Evolutionary conservation across 2,888 invertebrate genomes (phyloP).

Genomic region (Rugalucina vietnamica): DNA sequence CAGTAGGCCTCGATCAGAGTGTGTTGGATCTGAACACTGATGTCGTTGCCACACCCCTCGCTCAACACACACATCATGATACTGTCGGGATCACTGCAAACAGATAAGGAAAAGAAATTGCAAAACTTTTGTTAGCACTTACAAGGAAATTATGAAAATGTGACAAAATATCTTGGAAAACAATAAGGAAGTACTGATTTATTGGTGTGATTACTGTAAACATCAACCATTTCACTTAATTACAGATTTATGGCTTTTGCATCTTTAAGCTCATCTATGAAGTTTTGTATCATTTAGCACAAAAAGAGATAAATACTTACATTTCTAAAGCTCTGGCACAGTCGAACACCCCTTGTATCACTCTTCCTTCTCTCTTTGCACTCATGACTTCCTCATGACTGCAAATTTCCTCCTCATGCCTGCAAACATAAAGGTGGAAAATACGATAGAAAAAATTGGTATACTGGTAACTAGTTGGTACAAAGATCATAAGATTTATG

Average conservation of each 20-base stretch:
- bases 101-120: neutral
- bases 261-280: too few species aligned
- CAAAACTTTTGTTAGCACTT: too few species aligned
- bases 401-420: neutral
- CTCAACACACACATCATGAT: slow-evolving; percentile 73
- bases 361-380: neutral
- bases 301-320: neutral
- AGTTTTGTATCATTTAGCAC: neutral
- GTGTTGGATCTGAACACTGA: slow-evolving; percentile 69
- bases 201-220: too few species aligned
- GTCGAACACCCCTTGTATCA: neutral
- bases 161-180: too few species aligned
- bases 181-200: too few species aligned
- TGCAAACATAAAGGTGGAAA: neutral
- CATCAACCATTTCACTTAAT: too few species aligned
- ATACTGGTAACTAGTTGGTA: neutral
- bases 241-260: too few species aligned
- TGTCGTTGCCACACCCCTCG: slow-evolving; percentile 51
- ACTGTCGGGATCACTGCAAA: slow-evolving; percentile 63
- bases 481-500: neutral
- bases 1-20: slow-evolving; percentile 75
- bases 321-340: neutral
- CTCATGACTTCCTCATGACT: neutral
- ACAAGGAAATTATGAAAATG: too few species aligned
- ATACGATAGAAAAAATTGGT: too few species aligned